Conservation (phyloP, 2,888 invertebrate species). For the Cabera pusaria region DNA sequence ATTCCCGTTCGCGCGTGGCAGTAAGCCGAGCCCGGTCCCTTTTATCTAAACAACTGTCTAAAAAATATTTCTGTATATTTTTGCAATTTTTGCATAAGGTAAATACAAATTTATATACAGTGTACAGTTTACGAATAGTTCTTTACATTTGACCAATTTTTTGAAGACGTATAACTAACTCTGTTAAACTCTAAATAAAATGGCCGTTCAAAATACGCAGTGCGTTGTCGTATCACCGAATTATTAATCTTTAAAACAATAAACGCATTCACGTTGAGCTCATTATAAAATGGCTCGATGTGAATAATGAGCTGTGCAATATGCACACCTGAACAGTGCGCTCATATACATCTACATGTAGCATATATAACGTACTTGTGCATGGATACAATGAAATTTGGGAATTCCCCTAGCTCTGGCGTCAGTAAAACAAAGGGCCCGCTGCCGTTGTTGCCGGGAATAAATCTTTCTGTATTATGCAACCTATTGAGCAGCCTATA, state of each 20-base stretch:
- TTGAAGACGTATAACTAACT: no score
- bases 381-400: slow-evolving; percentile 61
- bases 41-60: no score
- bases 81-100: no score
- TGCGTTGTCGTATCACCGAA: background rate
- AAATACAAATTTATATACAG: no score
- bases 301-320: slow-evolving; percentile 51
- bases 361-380: slow-evolving; percentile 1
- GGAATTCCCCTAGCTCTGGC: slow-evolving; percentile 49
- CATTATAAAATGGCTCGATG: slow-evolving; percentile 49
- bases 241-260: slow-evolving; percentile 27
- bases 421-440: slow-evolving; percentile 58
- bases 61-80: no score
- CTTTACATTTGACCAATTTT: no score
- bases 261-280: slow-evolving; percentile 32
- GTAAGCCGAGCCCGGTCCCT: no score
- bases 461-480: slow-evolving; percentile 34
- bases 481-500: slow-evolving; percentile 35
- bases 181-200: no score
- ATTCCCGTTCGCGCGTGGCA: no score
- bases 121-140: no score
- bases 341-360: slow-evolving; percentile 12
- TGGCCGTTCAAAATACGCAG: no score
- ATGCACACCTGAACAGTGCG: slow-evolving; percentile 48
- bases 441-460: slow-evolving; percentile 15